phyloP scores from a whole-genome alignment of 30 jellyfish, hydroid and myxozoan genomes.

The Calvadosia cruxmelitensis region DNA sequence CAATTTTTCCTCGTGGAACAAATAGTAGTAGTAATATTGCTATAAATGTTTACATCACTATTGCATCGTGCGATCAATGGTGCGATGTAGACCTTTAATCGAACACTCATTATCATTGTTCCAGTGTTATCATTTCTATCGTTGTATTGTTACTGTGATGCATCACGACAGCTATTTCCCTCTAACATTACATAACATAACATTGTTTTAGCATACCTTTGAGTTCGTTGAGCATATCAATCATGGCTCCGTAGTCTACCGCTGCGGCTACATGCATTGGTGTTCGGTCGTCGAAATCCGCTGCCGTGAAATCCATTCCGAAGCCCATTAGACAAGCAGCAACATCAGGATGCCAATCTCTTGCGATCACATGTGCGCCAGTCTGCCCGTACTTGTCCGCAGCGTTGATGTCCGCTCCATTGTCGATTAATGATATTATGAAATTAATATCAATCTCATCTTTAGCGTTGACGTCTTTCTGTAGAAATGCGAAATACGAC shows the following conservation, averaged over 20 bases:
- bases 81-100: too few relatives aligned
- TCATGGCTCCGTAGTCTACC: background rate
- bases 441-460: conserved; percentile 14
- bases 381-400: conserved; percentile 50
- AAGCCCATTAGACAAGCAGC: conserved; percentile 28
- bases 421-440: conserved; percentile 15
- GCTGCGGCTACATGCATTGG: background rate
- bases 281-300: background rate
- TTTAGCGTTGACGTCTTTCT: conserved; percentile 6
- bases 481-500: conserved; percentile 5
- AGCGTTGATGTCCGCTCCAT: conserved; percentile 51
- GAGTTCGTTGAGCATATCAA: background rate
- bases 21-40: too few relatives aligned
- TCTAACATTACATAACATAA: too few relatives aligned
- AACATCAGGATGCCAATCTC: conserved; percentile 61
- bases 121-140: too few relatives aligned
- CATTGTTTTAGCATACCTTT: background rate
- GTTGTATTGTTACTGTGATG: too few relatives aligned
- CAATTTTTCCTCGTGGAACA: too few relatives aligned
- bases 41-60: too few relatives aligned
- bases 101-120: too few relatives aligned
- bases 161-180: too few relatives aligned
- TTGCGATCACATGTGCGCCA: conserved; percentile 43
- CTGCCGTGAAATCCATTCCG: conserved; percentile 1
- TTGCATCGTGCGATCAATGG: too few relatives aligned